Base-by-base conservation (phyloP, 2,888 invertebrate genomes). In the Selenia dentaria region DNA sequence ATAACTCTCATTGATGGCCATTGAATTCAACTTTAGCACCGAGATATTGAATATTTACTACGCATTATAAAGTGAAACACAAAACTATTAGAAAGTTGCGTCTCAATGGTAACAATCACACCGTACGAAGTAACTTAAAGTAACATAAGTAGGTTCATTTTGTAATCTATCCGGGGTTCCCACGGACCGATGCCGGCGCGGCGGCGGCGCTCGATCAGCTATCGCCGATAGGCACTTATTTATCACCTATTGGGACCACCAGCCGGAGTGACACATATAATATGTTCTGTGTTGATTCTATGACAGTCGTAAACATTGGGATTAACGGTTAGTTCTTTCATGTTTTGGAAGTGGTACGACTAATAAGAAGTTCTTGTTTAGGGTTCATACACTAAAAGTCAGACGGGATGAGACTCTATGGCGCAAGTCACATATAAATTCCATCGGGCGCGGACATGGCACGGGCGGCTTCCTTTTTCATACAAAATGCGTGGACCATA, bases 151-250 rank as follows among this genome's bases (percentile, higher is more conserved):
- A 53, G 37, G 42, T 50, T 42, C 36, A 36, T 58, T 46, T 54
- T 64, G 62, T 61, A 70, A 69, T 61, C 59, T 50, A 66, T 66
- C 58, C 54, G 49, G 48, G 37, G 58, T 70, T 74, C 74, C 67
- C 71, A 74, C 74, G 72, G 62, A 8, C 14, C n/a, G 36, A 10
- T 9, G 20, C 2, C 8, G 22, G 18, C 18, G 18, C 18, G 18
- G 18, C 18, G 28, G 29, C 9, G 29, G 36, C 35, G 35, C 14
- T 16, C 27, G 46, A 40, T 41, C 32, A 36, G n/a, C 32, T 31
- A 34, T 26, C 4, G n/a, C 62, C 62, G 75, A 76, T 76, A 74
- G 70, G 62, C 56, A 60, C 62, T 69, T 76, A 79, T 79, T 78
- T 78, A 80, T 78, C 73, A 74, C 78, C 67, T 64, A 25, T 24